A percentile compares a stretch with the other conserved stretches of the same genome.
These are phyloP conservation scores for Ennomos erosarius DNA, from an alignment of 2,888 invertebrate species.

Conservation along the genomic window DNA sequence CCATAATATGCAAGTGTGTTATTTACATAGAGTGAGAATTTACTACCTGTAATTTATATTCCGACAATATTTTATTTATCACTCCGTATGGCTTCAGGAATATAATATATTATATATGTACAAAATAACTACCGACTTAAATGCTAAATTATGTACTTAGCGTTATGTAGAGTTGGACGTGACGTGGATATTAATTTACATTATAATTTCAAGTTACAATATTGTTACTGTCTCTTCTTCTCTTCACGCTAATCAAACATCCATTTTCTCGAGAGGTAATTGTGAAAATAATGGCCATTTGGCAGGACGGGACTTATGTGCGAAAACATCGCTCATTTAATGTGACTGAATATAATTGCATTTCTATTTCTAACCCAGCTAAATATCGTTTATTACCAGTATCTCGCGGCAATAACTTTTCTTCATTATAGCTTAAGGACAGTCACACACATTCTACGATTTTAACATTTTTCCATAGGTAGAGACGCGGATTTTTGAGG, in stretches of 20 bases:
- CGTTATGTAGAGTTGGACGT: no score
- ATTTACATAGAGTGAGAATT: constrained; percentile 35
- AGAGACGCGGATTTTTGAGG: constrained; percentile 10
- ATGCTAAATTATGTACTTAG: neutral
- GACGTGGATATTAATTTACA: no score
- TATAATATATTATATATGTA: no score
- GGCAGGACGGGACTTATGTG: constrained; percentile 29
- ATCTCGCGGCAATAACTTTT: constrained; percentile 38
- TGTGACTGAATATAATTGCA: constrained; percentile 55
- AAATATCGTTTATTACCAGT: constrained; percentile 45
- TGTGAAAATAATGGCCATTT: constrained; percentile 52
- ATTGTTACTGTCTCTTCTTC: constrained; percentile 24
- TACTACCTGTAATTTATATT: constrained; percentile 17
- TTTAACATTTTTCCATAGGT: constrained; percentile 10
- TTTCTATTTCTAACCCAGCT: constrained; percentile 48
- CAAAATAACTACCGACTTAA: neutral
- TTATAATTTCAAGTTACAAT: constrained; percentile 39
- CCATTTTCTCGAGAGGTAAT: constrained; percentile 53
- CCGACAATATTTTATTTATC: no score
- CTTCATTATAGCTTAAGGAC: constrained; percentile 29
- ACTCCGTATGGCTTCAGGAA: no score
- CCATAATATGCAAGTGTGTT: constrained; percentile 17
- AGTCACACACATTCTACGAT: constrained; percentile 3
- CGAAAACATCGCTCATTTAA: constrained; percentile 53
- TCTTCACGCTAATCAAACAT: constrained; percentile 56